phyloP scores from a whole-genome alignment of 2,888 invertebrate genomes.

The Lissocephala sabroskyi region DNA sequence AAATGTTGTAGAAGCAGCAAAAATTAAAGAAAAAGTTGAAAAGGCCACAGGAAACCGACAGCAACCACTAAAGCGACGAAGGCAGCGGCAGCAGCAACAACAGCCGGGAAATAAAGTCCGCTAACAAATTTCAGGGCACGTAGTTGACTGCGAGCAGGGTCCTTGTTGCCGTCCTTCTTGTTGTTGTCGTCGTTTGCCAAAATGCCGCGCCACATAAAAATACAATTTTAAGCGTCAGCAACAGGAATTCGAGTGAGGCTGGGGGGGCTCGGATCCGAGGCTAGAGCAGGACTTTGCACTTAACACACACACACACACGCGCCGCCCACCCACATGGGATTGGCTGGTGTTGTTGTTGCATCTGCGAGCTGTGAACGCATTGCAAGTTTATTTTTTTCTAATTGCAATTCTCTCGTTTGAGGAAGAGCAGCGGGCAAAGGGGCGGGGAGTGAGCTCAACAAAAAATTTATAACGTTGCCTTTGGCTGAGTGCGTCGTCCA shows the following conservation, averaged over 20 bases:
- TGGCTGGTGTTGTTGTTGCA: slow-evolving; percentile 13
- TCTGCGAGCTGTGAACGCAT: too few species aligned
- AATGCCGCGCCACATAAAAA: slow-evolving; percentile 36
- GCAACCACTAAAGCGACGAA: slow-evolving; percentile 19
- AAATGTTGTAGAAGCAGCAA: slow-evolving; percentile 27
- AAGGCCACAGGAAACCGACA: slow-evolving; percentile 13
- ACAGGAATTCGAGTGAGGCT: slow-evolving; percentile 66
- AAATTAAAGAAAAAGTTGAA: slow-evolving; percentile 57
- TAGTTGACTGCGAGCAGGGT: slow-evolving; percentile 27
- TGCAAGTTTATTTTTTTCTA: slow-evolving; percentile 59
- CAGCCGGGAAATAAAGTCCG: slow-evolving; percentile 45
- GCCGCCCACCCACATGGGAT: slow-evolving; percentile 9
- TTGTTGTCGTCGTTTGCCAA: slow-evolving; percentile 25
- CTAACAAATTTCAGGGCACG: slow-evolving; percentile 60
- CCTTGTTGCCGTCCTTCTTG: slow-evolving; percentile 11
- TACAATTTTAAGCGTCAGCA: slow-evolving; percentile 15
- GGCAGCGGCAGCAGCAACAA: slow-evolving; percentile 4
- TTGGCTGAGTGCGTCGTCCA: slow-evolving; percentile 16
- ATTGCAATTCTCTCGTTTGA: slow-evolving; percentile 29
- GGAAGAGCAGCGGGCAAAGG: slow-evolving; percentile 8
- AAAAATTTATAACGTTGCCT: too few species aligned
- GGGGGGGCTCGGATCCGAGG: background rate
- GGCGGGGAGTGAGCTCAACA: background rate
- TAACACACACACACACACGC: slow-evolving; percentile 36
- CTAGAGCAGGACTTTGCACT: slow-evolving; percentile 61